Evolutionary conservation across 2,113 vertebrate genomes (phyloP), one percentile per base, ranked within the genome.

Genomic region (Otocyon megalotis): DNA sequence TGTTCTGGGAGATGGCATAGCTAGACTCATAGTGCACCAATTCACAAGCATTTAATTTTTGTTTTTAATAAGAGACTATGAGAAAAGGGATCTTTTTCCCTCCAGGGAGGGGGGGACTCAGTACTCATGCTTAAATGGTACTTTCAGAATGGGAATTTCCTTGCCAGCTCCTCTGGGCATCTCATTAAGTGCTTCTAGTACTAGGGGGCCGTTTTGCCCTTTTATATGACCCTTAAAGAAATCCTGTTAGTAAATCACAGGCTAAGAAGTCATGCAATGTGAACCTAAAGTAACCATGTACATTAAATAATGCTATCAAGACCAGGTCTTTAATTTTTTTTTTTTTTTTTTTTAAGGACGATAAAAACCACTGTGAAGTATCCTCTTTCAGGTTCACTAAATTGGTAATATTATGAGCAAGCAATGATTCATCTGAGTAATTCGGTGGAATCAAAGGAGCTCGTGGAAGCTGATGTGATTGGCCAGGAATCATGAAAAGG

Each of bases 51-150:
- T 98, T 98, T 97, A 98, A 97, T 97, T 96, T 53, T 90, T 94
- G 97, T 97, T 98, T 98, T 98, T 97, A 98, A 97, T 97, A 98
- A 98, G 97, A 97, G 8, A 67, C 92, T 95, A 35, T 97, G 89
- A 88, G 54, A 97, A 97, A 88, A 72, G 56, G 48, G 93, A 96
- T 82, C 14, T 53, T 72, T 87, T 54, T 96, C 86, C 50, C 72
- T 97, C 92, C 94, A 88, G 90, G 96, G 67, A 43, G 8, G 62
- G 58, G 94, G 85, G 83, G n/a, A 93, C 0, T 32, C 93, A 93
- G 87, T 91, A 54, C 0, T 96, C 24, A 93, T 56, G 43, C 83
- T 97, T 97, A 76, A 48, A 95, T 97, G 97, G 43, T 93, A 91
- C 3, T 98, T 94, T 97, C 54, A 54, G 96, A 74, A 88, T 90